Base-by-base conservation (phyloP, 2,797 vertebrate species). In the Setipinna tenuifilis region DNA sequence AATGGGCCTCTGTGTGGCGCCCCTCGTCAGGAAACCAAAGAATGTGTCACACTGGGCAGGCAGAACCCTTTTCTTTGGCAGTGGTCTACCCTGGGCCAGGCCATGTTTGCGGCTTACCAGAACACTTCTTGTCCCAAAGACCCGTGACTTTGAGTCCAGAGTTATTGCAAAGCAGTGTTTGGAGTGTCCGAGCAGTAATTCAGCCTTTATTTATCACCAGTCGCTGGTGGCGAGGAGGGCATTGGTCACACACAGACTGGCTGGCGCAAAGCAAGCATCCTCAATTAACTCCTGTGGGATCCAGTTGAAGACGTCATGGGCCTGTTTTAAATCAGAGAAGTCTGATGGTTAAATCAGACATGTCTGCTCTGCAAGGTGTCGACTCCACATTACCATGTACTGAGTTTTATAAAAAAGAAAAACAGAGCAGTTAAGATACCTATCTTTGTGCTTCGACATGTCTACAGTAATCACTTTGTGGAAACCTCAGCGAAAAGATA, bases 21-120 rank as follows among this genome's bases (percentile, higher is more conserved):
- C 71, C 41, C 71, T n/a, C 54, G 6, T 35, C 31, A 75, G 58
- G 81, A 58, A 68, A 85, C 12, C 61, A 25, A 44, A 78, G 12
- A 87, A 85, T 17, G 61, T 59, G 82, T 58, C 81, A 83, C 61
- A 83, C 48, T 50, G 62, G 83, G 28, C 31, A 68, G 17, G 17
- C 68, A 35, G 68, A 31, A 78, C 35, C 1, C 17, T 78, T 78
- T 78, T 12, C 71, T 78, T n/a, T 78, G 71, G 71, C 35, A 78
- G 6, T 3, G 23, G 25, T 41, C 50, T 54, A 54, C 0, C 50
- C 9, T 54, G 9, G 14, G 9, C 50, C 14, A 54, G 7, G 50
- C 50, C 50, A 54, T 10, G 16, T 17, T 41, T 44, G 35, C 19
- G 35, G 35, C 71, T 78, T 21, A 7, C 71, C 35, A 78, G 71